Percentiles rank a stretch among this genome's conserved stretches.
Evolutionary conservation across 2,113 vertebrate genomes (phyloP).

Genomic region (Gavialis gangeticus): DNA sequence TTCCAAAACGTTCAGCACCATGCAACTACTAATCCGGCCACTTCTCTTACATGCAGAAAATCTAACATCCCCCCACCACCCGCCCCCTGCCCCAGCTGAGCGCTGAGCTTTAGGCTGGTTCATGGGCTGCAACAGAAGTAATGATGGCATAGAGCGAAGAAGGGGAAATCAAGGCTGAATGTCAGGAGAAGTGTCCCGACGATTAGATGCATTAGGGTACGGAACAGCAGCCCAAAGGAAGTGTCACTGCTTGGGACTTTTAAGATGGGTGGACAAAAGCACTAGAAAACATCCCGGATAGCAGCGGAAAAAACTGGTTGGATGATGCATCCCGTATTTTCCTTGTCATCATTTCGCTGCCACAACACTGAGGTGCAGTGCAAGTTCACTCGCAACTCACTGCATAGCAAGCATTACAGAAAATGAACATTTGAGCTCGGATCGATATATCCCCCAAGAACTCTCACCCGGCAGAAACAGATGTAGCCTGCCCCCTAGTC

Average conservation of each 20-base stretch:
- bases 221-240: rapidly evolving
- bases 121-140: neutral
- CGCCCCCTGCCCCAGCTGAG: neutral
- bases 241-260: neutral
- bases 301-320: neutral
- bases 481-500: conserved; percentile 70
- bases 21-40: neutral
- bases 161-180: conserved; percentile 2
- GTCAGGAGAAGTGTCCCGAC: neutral
- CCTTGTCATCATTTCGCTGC: neutral
- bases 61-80: too few relatives aligned
- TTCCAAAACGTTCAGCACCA: neutral
- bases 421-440: conserved; percentile 39
- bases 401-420: neutral
- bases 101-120: neutral
- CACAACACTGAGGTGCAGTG: neutral
- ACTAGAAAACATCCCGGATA: neutral
- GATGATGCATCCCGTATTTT: conserved; percentile 40
- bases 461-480: conserved; percentile 70
- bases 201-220: neutral
- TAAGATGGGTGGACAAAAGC: conserved; percentile 1
- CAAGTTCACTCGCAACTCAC: conserved; percentile 7
- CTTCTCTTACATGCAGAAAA: neutral
- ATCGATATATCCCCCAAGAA: neutral
- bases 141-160: conserved; percentile 1